These are phyloP conservation scores for Parazoanthus darwini DNA, from an alignment of 92 coral and sea anemone genomes.

Conservation along the genomic window DNA sequence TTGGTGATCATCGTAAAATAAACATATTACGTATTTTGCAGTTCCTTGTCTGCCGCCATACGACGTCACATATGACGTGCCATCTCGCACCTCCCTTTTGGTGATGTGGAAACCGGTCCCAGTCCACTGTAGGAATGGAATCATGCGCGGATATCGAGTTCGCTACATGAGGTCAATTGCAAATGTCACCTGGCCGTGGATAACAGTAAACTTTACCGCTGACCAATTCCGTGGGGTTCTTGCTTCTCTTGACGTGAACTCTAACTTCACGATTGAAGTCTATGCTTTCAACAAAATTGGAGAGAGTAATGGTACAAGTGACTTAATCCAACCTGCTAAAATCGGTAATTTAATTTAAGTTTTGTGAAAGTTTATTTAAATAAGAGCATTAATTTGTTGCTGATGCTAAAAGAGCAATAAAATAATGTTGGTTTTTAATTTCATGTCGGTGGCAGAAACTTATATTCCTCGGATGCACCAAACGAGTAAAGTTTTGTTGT, in stretches of 20 bases:
- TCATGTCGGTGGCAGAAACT: no score
- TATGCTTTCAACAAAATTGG: constrained; percentile 79
- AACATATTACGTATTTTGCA: constrained; percentile 4
- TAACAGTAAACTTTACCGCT: constrained; percentile 55
- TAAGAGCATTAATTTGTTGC: neutral
- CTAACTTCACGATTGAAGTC: constrained; percentile 72
- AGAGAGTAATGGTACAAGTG: constrained; percentile 65
- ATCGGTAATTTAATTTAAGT: constrained; percentile 45
- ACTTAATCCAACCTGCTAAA: constrained; percentile 55
- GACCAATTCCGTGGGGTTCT: constrained; percentile 44
- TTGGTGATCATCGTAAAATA: neutral
- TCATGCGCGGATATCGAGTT: constrained; percentile 72
- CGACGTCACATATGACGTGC: constrained; percentile 60
- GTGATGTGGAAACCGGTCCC: constrained; percentile 63
- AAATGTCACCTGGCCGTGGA: constrained; percentile 42
- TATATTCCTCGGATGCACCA: no score
- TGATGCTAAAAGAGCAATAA: no score
- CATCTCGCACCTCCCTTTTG: constrained; percentile 42
- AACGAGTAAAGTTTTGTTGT: no score
- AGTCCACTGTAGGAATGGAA: constrained; percentile 67
- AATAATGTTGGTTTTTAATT: no score
- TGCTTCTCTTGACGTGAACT: constrained; percentile 55
- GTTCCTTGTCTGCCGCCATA: constrained; percentile 79
- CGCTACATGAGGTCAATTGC: constrained; percentile 48
- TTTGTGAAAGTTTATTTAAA: neutral